Conservation (phyloP, 1,140 invertebrate genomes). For the Leptestheria dahalacensis region DNA sequence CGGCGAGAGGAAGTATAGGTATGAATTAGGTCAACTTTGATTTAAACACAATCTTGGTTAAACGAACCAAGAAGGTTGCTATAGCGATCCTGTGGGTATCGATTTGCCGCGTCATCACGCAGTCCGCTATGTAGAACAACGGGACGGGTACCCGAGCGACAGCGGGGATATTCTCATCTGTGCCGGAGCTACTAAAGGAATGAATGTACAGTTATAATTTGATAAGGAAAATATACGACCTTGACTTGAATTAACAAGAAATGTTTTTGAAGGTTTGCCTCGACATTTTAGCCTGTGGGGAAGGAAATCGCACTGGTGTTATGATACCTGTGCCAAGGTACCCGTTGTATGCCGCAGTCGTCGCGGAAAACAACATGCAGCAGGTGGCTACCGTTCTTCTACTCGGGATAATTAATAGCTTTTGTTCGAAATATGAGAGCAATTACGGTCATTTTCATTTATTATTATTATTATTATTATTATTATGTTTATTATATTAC, state of each 20-base stretch:
- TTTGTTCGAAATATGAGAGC: too few species aligned
- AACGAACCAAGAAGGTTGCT: too few species aligned
- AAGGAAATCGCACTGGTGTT: slow-evolving; percentile 53
- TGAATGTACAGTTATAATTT: slow-evolving; percentile 41
- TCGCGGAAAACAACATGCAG: slow-evolving; percentile 74
- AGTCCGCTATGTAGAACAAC: slow-evolving; percentile 58
- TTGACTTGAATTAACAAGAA: too few species aligned
- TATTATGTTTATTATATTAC: slow-evolving; percentile 18
- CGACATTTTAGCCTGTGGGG: slow-evolving; percentile 34
- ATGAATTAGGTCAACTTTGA: too few species aligned
- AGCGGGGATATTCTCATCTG: slow-evolving; percentile 70
- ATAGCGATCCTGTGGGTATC: too few species aligned
- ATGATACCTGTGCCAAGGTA: slow-evolving; percentile 98
- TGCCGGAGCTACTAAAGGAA: slow-evolving; percentile 79
- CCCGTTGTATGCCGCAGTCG: slow-evolving; percentile 86
- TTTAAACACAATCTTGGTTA: too few species aligned
- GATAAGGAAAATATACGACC: neutral
- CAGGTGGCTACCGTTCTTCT: too few species aligned
- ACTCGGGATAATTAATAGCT: too few species aligned
- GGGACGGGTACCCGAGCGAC: slow-evolving; percentile 63
- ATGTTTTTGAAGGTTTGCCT: slow-evolving; percentile 38
- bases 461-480: too few species aligned
- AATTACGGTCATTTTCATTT: too few species aligned
- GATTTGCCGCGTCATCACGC: too few species aligned
- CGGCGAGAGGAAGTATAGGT: too few species aligned